Conservation (phyloP, 2,888 invertebrate species). For the Pachliopta kotzebuea region DNA sequence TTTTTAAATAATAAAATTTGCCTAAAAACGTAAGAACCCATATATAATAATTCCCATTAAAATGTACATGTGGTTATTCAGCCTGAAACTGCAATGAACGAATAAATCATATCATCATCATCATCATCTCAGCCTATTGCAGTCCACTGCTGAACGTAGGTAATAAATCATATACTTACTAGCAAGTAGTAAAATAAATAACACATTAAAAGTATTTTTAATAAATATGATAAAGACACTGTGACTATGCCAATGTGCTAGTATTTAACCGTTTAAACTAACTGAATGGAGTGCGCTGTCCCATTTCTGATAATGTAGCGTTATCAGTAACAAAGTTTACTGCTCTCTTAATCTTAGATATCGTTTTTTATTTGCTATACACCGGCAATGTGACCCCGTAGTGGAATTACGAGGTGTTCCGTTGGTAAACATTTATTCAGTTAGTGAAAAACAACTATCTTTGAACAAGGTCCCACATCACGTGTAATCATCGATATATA, state of each 20-base stretch:
- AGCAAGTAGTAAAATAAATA: too few species aligned
- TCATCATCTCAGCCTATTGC: too few species aligned
- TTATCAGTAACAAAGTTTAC: constrained; percentile 52
- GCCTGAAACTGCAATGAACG: neutral
- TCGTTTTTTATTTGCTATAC: constrained; percentile 53
- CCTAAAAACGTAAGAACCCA: too few species aligned
- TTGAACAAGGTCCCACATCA: neutral
- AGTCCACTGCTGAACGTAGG: too few species aligned
- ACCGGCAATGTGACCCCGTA: constrained; percentile 50
- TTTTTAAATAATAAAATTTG: neutral
- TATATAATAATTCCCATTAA: too few species aligned
- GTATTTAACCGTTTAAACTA: constrained; percentile 42
- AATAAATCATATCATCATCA: too few species aligned
- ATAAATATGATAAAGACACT: neutral
- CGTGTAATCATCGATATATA: too few species aligned
- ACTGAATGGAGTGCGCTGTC: constrained; percentile 47
- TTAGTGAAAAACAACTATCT: constrained; percentile 27
- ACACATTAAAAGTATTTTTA: too few species aligned
- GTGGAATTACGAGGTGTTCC: constrained; percentile 42
- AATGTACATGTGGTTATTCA: too few species aligned
- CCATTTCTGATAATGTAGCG: constrained; percentile 48
- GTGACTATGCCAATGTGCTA: neutral
- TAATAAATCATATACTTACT: neutral
- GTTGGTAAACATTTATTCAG: constrained; percentile 40
- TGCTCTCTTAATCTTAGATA: constrained; percentile 64